phyloP scores from a whole-genome alignment of 2,113 vertebrate species.

The Mustelus asterias region DNA sequence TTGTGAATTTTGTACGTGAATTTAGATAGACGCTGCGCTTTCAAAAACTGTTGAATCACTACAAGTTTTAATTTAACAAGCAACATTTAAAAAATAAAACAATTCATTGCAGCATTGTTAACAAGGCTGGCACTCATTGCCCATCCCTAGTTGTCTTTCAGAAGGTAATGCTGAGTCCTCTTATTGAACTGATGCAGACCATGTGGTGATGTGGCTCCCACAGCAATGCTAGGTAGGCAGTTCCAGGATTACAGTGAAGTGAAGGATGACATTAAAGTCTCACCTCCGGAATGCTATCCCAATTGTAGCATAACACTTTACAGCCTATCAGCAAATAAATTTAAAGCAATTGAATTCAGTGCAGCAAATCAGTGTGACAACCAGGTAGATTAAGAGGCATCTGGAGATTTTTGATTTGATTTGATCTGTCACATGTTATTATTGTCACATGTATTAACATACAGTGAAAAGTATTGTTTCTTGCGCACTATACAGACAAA shows the following conservation, averaged over 20 bases:
- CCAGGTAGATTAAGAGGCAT: background rate
- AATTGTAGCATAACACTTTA: too few species aligned
- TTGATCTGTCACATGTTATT: too few species aligned
- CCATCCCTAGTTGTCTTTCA: background rate
- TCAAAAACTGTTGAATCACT: background rate
- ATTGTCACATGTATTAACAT: too few species aligned
- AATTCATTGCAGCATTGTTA: background rate
- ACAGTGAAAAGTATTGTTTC: too few species aligned
- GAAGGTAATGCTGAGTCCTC: background rate
- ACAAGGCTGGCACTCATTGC: background rate
- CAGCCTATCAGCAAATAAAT: background rate
- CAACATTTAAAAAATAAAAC: background rate
- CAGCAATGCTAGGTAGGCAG: background rate
- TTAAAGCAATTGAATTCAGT: background rate
- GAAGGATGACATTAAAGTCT: background rate
- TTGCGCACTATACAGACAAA: too few species aligned
- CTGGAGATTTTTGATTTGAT: too few species aligned
- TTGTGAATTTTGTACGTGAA: too few species aligned
- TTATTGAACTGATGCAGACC: too few species aligned
- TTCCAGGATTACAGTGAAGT: background rate
- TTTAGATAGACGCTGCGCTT: background rate
- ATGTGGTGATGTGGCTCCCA: background rate
- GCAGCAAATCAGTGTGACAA: background rate
- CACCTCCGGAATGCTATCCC: background rate
- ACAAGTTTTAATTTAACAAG: background rate